Evolutionary conservation across 2,797 vertebrate genomes (phyloP).

Genomic region (Carcharodon carcharias): DNA sequence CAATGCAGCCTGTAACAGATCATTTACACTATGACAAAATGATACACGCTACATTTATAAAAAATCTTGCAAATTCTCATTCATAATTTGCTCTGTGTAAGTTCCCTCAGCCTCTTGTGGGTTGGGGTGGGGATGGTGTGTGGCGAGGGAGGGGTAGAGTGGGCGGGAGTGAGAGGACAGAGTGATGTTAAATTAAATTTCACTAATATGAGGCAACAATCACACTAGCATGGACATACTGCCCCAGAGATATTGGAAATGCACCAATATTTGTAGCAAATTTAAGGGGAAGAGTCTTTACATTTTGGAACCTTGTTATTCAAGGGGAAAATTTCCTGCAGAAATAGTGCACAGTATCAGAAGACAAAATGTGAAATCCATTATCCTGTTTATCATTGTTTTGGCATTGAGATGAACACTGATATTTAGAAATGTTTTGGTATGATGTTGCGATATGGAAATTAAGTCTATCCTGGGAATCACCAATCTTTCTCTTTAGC

Average conservation of each 20-base stretch:
- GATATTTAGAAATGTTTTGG: not conserved
- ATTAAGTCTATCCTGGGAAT: not conserved
- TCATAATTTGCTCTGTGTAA: not conserved
- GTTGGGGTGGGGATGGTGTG: not conserved
- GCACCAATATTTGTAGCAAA: no score
- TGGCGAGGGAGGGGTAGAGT: no score
- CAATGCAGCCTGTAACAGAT: not conserved
- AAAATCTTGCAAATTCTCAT: not conserved
- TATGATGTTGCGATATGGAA: not conserved
- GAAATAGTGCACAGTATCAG: not conserved
- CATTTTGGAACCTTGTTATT: not conserved
- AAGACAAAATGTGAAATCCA: not conserved
- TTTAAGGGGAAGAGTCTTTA: no score
- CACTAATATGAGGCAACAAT: not conserved
- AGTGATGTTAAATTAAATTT: not conserved
- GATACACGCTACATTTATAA: not conserved
- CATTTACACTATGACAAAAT: not conserved
- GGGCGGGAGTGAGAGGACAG: no score
- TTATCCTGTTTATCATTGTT: no score
- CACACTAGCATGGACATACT: not conserved
- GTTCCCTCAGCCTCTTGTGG: not conserved
- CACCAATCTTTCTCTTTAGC: not conserved
- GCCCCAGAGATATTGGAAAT: not conserved
- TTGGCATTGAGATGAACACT: no score
- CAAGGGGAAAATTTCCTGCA: not conserved